A percentile compares a stretch with the other conserved stretches of the same genome.
Conservation (phyloP, 2,888 invertebrate genomes). For the Operophtera brumata region DNA sequence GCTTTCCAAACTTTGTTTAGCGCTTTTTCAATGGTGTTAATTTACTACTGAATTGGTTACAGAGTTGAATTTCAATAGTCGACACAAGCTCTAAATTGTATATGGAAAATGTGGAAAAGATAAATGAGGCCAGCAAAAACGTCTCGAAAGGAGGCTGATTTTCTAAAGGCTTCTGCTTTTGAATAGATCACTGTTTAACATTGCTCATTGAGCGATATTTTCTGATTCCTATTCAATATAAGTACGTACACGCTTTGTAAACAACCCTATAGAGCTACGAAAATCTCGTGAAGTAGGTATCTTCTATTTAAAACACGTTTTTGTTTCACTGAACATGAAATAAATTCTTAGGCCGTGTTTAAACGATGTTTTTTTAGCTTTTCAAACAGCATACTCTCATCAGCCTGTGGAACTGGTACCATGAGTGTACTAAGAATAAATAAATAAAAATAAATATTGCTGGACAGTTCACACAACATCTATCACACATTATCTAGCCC, state of each 20-base stretch:
- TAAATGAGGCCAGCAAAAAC: conserved; percentile 69
- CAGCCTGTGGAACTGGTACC: too few species aligned
- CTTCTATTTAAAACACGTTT: background rate
- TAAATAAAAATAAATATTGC: too few species aligned
- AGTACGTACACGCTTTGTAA: conserved; percentile 42
- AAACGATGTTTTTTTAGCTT: too few species aligned
- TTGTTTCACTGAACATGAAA: background rate
- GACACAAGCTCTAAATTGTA: conserved; percentile 63
- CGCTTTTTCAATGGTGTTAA: conserved; percentile 67
- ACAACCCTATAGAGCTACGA: conserved; percentile 22
- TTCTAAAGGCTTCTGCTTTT: conserved; percentile 72
- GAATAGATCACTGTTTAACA: conserved; percentile 75
- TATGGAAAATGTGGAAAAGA: conserved; percentile 76
- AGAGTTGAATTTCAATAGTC: conserved; percentile 67
- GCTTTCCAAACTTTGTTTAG: conserved; percentile 5
- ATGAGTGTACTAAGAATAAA: too few species aligned
- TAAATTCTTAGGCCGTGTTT: too few species aligned
- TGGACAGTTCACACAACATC: too few species aligned
- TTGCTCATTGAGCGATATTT: conserved; percentile 74
- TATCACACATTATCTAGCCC: too few species aligned
- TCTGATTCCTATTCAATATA: conserved; percentile 67
- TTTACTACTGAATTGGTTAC: conserved; percentile 66
- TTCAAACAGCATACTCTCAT: too few species aligned
- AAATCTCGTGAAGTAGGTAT: background rate
- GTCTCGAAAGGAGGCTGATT: conserved; percentile 72